These are phyloP conservation scores for Drosophila sucinea DNA, from an alignment of 1,140 invertebrate genomes.

Conservation along the genomic window DNA sequence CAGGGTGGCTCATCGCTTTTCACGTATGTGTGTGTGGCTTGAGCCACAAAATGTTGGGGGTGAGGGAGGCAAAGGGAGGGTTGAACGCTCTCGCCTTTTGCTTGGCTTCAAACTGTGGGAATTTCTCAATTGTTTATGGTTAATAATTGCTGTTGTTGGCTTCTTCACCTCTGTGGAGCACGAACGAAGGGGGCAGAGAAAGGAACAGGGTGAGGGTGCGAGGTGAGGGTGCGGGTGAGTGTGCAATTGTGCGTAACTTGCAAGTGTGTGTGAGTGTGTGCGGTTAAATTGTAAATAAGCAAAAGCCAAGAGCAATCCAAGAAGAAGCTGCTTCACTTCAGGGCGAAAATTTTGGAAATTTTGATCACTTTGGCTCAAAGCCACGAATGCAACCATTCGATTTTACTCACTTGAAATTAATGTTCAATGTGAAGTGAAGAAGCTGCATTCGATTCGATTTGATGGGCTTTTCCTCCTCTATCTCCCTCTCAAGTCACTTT, in stretches of 20 bases:
- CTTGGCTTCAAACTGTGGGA: constrained; percentile 62
- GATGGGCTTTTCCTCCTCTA: not conserved
- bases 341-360: constrained; percentile 11
- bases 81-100: constrained; percentile 48
- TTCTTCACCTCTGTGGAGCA: constrained; percentile 62
- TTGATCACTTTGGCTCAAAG: constrained; percentile 16
- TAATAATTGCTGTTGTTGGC: constrained; percentile 81
- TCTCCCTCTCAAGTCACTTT: not conserved
- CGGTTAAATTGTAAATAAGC: constrained; percentile 56
- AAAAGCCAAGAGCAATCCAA: constrained; percentile 19
- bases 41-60: not conserved
- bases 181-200: constrained; percentile 7
- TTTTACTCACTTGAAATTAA: not conserved
- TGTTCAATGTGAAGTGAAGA: not conserved
- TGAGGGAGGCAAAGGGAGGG: constrained; percentile 26
- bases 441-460: constrained; percentile 9
- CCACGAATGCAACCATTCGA: not conserved
- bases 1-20: not conserved
- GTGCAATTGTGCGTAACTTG: constrained; percentile 76
- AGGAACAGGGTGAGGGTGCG: not conserved
- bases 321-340: constrained; percentile 28
- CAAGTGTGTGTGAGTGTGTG: constrained; percentile 54
- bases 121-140: constrained; percentile 80
- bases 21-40: not conserved
- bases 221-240: constrained; percentile 39